Percentiles rank a stretch among this genome's conserved stretches.
phyloP scores from a whole-genome alignment of 2,888 invertebrate genomes.

The Stenurella melanura region DNA sequence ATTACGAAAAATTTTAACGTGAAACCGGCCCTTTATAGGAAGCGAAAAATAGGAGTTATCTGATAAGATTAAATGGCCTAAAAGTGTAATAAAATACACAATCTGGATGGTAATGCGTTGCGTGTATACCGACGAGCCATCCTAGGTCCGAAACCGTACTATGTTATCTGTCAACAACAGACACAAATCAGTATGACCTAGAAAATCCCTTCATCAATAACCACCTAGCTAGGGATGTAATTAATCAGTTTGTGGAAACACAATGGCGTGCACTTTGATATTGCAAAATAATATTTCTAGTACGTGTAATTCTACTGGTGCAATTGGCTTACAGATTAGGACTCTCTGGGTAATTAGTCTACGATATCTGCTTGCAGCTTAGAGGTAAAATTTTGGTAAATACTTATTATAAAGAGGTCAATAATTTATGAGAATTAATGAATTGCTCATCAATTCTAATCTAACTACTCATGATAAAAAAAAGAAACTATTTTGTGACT shows the following conservation, averaged over 20 bases:
- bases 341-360: too few species aligned
- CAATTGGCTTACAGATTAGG: background rate
- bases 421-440: too few species aligned
- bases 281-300: background rate
- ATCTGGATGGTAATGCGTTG: conserved; percentile 52
- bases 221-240: conserved; percentile 62
- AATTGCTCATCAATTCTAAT: too few species aligned
- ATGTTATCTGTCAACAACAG: conserved; percentile 67
- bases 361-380: too few species aligned
- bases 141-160: conserved; percentile 53
- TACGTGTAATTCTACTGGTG: background rate
- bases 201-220: conserved; percentile 68
- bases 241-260: conserved; percentile 61
- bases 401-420: too few species aligned
- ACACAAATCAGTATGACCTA: conserved; percentile 69
- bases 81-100: conserved; percentile 60
- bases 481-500: too few species aligned
- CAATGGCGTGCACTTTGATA: conserved; percentile 31
- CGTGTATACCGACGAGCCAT: conserved; percentile 44
- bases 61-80: conserved; percentile 53
- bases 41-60: conserved; percentile 46
- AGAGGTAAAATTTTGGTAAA: too few species aligned
- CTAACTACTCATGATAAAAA: too few species aligned
- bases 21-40: conserved; percentile 31
- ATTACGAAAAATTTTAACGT: conserved; percentile 6